These are phyloP conservation scores for Poeciliopsis prolifica DNA, from an alignment of 2,113 vertebrate genomes.

Conservation along the genomic window DNA sequence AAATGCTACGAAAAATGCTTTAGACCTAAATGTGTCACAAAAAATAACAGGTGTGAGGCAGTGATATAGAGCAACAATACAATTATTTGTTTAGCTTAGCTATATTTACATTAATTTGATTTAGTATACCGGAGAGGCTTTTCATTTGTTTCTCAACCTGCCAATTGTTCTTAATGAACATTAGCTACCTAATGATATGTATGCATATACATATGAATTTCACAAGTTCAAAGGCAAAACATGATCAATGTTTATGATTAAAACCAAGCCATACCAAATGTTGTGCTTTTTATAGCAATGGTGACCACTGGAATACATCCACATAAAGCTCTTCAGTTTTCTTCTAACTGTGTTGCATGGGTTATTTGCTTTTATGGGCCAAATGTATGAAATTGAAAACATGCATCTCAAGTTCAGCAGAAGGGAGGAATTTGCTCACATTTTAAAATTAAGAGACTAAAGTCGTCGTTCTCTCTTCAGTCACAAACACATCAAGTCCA, in stretches of 20 bases:
- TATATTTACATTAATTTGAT: background rate
- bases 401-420: too few relatives aligned
- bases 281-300: too few relatives aligned
- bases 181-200: background rate
- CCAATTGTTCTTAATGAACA: constrained; percentile 1
- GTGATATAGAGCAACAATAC: constrained; percentile 33
- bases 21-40: constrained; percentile 70
- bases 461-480: background rate
- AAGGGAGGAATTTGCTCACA: background rate
- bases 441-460: background rate
- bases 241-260: too few relatives aligned
- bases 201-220: too few relatives aligned
- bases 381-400: too few relatives aligned
- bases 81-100: background rate
- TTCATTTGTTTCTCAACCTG: background rate
- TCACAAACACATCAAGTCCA: background rate
- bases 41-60: constrained; percentile 40
- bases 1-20: constrained; percentile 50
- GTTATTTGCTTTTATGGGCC: too few relatives aligned
- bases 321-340: too few relatives aligned
- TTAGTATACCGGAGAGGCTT: background rate
- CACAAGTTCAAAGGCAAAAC: too few relatives aligned
- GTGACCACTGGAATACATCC: too few relatives aligned
- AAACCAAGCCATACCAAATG: too few relatives aligned
- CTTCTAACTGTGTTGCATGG: too few relatives aligned